Evolutionary conservation across 2,113 vertebrate species (phyloP), one percentile per base, ranked within the genome.

Genomic region (Notarius quadriscutis): DNA sequence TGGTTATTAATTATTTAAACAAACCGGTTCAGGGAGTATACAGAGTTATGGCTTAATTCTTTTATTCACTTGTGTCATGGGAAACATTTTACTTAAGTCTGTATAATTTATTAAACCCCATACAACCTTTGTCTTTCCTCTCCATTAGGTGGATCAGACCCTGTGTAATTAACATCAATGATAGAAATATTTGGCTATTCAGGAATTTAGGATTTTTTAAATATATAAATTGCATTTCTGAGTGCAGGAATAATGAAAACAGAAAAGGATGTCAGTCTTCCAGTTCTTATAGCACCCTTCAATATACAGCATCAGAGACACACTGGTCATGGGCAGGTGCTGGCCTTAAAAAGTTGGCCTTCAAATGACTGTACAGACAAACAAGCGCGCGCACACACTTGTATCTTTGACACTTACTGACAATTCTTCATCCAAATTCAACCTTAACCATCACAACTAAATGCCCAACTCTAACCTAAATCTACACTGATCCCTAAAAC

Each of bases 331-430:
- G 67, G 57, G 50, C 41, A 41, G 4, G 41, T 41, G 62, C 34
- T 58, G 55, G 58, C 83, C 81, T 81, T 86, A 72, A 62, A 80
- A 85, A 34, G 50, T 30, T 71, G 30, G 55, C 80, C 72, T 65
- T 85, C 27, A 77, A 34, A 55, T 82, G 67, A 85, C 7, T 48
- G 84, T 80, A 80, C 27, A 58, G n/a, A 60, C 55, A 60, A 34
- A 34, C 4, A 81, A 58, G n/a, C 5, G 1, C 15, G 12, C 25
- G 15, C 65, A 69, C 7, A 34, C 34, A 34, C 34, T 34, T 34
- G 34, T 2, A 41, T 41, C 41, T 41, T 41, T 41, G 41, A 41
- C 41, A 41, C 41, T 41, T 41, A 4, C 41, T 41, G 41, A 41
- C 41, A 41, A 41, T 41, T 41, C 41, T 41, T 41, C 41, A 41